Evolutionary conservation across 2,113 vertebrate species (phyloP).

Genomic region (Gnathonemus longibarbis): DNA sequence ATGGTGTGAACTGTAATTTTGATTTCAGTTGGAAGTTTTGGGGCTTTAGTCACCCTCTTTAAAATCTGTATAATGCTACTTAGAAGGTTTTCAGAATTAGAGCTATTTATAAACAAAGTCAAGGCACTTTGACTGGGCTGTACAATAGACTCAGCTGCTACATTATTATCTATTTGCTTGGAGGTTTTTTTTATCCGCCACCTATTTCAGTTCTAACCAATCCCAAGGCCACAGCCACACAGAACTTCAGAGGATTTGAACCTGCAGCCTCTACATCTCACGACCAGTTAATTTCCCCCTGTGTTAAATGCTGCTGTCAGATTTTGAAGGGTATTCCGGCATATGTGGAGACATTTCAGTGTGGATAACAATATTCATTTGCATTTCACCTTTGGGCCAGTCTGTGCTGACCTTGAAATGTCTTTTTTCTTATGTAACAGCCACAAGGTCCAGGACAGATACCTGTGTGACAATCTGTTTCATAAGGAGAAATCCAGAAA

Average conservation of each 20-base stretch:
- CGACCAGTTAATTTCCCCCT: neutral
- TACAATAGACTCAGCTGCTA: neutral
- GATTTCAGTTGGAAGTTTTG: neutral
- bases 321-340: neutral
- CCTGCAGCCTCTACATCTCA: neutral
- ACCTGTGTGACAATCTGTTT: neutral
- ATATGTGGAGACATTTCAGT: neutral
- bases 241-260: neutral
- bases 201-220: neutral
- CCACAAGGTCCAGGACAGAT: neutral
- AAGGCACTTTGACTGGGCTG: neutral
- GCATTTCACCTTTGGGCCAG: neutral
- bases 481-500: neutral
- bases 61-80: neutral
- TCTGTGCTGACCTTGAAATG: neutral
- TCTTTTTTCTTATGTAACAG: neutral
- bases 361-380: neutral
- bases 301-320: neutral
- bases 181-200: neutral
- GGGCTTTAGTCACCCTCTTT: neutral
- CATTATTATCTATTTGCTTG: neutral
- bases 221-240: neutral
- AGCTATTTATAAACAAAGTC: slow-evolving; percentile 7
- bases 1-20: neutral
- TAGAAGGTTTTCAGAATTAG: neutral